A percentile compares a stretch with the other conserved stretches of the same genome.
Conservation (phyloP, 2,797 vertebrate genomes). For the Rallus crepitans region DNA sequence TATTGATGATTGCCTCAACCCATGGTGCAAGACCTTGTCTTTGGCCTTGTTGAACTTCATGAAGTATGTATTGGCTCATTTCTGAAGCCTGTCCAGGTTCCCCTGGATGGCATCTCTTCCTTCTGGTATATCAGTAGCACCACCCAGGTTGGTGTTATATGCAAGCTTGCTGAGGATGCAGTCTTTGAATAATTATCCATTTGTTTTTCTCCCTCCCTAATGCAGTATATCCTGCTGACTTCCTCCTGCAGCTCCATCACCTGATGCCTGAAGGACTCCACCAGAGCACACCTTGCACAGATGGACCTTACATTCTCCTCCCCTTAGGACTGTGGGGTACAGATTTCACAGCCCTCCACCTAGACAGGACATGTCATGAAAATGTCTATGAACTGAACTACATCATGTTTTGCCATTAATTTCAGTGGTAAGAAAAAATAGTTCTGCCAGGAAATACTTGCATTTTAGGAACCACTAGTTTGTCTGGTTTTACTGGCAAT, state of each 20-base stretch:
- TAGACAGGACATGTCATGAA: neutral
- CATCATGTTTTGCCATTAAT: too few relatives aligned
- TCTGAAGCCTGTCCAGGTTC: neutral
- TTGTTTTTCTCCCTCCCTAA: neutral
- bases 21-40: neutral
- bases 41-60: neutral
- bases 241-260: neutral
- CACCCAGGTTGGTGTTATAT: neutral
- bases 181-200: neutral
- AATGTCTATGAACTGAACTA: too few relatives aligned
- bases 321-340: accelerated
- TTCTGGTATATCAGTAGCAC: neutral
- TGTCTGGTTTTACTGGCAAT: too few relatives aligned
- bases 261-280: neutral
- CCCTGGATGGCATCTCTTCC: neutral
- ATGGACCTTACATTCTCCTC: neutral
- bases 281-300: neutral
- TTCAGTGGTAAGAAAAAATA: too few relatives aligned
- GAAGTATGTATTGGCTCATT: neutral
- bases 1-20: neutral
- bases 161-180: neutral
- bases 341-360: neutral
- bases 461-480: too few relatives aligned
- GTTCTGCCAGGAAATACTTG: too few relatives aligned
- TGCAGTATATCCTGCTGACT: neutral